These are phyloP conservation scores for Andinoacara biseriatus DNA, from an alignment of 2,113 vertebrate genomes.

Conservation along the genomic window DNA sequence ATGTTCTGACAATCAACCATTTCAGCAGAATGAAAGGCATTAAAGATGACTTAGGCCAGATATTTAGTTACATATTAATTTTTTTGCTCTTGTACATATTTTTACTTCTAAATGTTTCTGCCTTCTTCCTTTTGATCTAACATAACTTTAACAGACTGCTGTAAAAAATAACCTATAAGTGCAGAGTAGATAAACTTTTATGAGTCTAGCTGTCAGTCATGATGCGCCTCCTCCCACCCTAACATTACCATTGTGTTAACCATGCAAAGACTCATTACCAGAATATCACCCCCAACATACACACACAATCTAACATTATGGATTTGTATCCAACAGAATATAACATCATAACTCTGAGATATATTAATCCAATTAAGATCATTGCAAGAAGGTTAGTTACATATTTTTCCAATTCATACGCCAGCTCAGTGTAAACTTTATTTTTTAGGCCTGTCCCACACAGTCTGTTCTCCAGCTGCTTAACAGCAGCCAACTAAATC, in stretches of 20 bases:
- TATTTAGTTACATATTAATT: constrained; percentile 56
- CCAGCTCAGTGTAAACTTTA: not conserved
- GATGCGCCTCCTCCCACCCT: not conserved
- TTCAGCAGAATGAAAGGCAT: constrained; percentile 67
- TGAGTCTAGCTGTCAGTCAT: constrained; percentile 41
- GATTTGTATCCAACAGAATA: not conserved
- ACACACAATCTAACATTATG: constrained; percentile 4
- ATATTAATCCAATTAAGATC: not conserved
- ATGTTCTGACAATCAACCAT: constrained; percentile 85
- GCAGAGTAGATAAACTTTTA: constrained; percentile 17
- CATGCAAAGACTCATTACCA: constrained; percentile 39
- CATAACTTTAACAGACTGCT: not conserved
- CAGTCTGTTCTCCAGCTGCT: constrained; percentile 24
- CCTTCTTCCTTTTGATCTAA: not conserved
- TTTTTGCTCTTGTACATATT: constrained; percentile 75
- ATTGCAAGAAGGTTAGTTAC: accelerated
- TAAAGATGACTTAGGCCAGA: constrained; percentile 67
- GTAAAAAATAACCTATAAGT: not conserved
- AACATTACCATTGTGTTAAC: constrained; percentile 24
- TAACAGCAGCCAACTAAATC: constrained; percentile 36
- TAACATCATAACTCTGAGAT: not conserved
- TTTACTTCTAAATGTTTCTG: not conserved
- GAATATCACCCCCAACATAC: constrained; percentile 14
- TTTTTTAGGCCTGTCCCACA: not conserved
- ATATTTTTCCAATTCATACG: not conserved